Evolutionary conservation across 2,113 vertebrate species (phyloP), one percentile per base, ranked within the genome.

Genomic region (Phalacrocorax pelagicus): DNA sequence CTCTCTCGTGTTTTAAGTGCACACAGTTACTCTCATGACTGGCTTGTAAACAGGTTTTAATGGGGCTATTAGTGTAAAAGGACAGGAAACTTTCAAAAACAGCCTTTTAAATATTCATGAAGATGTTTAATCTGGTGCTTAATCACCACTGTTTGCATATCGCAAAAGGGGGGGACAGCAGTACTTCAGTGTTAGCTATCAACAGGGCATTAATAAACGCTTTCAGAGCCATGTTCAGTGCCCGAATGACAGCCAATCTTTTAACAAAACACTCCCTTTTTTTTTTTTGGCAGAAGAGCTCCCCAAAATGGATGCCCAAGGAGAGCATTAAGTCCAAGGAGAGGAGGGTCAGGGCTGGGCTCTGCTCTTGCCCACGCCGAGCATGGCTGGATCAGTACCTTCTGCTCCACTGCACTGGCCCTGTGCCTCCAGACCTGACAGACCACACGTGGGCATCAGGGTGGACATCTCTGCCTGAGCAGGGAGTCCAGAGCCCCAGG

Each of bases 41-140:
- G 98, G 98, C 98, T 98, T 98, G 98, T 99, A 99, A 99, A 99
- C 98, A 99, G 98, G 98, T 98, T 99, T 99, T 99, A 99, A 99
- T 99, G 99, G 98, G 98, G 98, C 98, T 99, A 99, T 99, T 99
- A 99, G 99, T 98, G 98, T 98, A 99, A 99, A 98, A 99, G 98
- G 98, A 99, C 99, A 99, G 99, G 99, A 99, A 99, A 98, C 98
- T 98, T 98, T 98, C 98, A 98, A 98, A 99, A 98, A 95, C 98
- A 98, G 97, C 97, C 98, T 96, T 97, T 99, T 98, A 98, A 99
- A 98, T 99, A 99, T 99, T 99, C 97, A 99, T 99, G 98, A 98
- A 97, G 96, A 98, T 98, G 98, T 98, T 99, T 99, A 99, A 99
- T 99, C 98, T 98, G 98, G 98, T 97, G 98, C 98, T 99, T 99